These are phyloP conservation scores for Grantiella picta DNA, from an alignment of 2,113 vertebrate genomes.

Conservation along the genomic window DNA sequence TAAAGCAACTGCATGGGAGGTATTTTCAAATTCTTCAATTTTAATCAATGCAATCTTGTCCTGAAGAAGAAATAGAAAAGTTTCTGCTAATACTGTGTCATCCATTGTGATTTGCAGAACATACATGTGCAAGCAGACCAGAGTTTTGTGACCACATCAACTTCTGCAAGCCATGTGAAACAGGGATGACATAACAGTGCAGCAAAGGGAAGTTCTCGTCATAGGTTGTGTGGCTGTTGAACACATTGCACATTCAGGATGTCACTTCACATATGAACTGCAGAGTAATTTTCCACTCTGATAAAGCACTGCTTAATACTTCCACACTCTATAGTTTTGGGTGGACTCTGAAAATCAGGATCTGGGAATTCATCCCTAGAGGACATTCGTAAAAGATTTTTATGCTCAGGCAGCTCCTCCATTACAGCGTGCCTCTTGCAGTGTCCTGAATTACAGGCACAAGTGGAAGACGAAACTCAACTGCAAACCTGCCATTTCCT, in stretches of 20 bases:
- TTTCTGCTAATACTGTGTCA: background rate
- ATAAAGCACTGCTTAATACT: background rate
- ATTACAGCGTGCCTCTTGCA: background rate
- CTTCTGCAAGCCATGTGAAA: background rate
- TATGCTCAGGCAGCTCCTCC: background rate
- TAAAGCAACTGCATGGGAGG: background rate
- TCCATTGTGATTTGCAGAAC: background rate
- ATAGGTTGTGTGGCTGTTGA: background rate
- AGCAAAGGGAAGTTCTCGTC: background rate
- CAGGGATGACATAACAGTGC: background rate
- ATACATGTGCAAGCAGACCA: background rate
- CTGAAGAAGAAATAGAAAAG: background rate
- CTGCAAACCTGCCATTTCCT: background rate
- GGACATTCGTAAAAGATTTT: background rate
- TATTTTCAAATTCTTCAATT: background rate
- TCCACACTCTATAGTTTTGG: background rate
- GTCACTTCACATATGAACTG: background rate
- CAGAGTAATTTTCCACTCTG: background rate
- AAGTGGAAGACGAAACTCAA: background rate
- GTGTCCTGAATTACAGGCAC: background rate
- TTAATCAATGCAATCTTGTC: background rate
- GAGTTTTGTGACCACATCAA: background rate
- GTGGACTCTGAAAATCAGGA: background rate
- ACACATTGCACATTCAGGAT: background rate
- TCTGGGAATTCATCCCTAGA: background rate